phyloP scores from a whole-genome alignment of 1,140 invertebrate genomes.

The roundworm (Caenorhabditis elegans) region WBcel235 BX284605.5:11916001-11916500 shows the following conservation, averaged over 20 bases:
- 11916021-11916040: constrained; percentile 24
- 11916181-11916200: background rate
- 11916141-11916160: background rate
- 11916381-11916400: background rate
- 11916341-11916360: background rate
- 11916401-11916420: background rate
- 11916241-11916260: background rate
- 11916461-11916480: background rate
- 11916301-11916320: background rate
- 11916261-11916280: background rate
- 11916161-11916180: constrained; percentile 7
- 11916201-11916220: background rate
- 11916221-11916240: background rate
- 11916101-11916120: constrained; percentile 1
- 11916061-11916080: background rate
- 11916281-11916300: background rate
- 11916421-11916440: background rate
- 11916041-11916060: background rate
- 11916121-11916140: constrained; percentile 1
- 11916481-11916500: background rate
- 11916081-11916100: constrained; percentile 14
- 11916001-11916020: constrained; percentile 17
- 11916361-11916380: background rate
- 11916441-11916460: background rate
- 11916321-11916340: background rate